Evolutionary conservation across 2,888 invertebrate genomes (phyloP).

Genomic region (Alentia gelatinosa): DNA sequence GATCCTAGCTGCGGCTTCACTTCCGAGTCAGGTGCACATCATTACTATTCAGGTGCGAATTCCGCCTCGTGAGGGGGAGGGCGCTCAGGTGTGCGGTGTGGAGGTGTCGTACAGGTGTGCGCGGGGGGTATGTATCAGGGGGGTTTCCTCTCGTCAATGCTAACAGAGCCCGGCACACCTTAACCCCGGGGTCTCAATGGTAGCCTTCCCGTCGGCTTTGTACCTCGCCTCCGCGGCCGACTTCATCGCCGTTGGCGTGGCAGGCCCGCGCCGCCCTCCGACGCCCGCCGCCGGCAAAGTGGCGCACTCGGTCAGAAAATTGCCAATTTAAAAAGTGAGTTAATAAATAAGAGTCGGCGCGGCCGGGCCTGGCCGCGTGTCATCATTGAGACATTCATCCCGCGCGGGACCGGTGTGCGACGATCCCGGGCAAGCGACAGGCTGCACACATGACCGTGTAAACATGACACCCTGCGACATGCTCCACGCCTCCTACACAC

Average conservation of each 20-base stretch:
- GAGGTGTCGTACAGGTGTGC: too few species aligned
- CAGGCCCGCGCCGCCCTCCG: neutral
- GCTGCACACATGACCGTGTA: too few species aligned
- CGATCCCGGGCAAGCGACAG: too few species aligned
- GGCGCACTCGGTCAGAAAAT: conserved; percentile 26
- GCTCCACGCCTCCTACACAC: too few species aligned
- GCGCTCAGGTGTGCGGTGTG: neutral
- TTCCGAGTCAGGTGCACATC: conserved; percentile 19
- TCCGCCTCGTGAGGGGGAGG: neutral
- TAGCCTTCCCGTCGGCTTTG: neutral
- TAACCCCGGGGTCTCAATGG: too few species aligned
- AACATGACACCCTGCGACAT: too few species aligned
- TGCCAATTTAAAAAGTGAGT: conserved; percentile 42
- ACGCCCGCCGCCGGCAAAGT: neutral
- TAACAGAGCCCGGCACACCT: too few species aligned
- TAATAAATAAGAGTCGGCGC: conserved; percentile 22
- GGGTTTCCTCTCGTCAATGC: too few species aligned
- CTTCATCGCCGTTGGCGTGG: neutral
- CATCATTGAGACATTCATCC: conserved; percentile 6
- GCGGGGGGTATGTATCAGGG: too few species aligned
- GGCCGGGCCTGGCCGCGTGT: too few species aligned
- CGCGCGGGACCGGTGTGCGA: too few species aligned
- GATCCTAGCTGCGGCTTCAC: neutral
- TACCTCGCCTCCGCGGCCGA: neutral
- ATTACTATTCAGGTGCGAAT: conserved; percentile 25